phyloP scores from a whole-genome alignment of 2,888 invertebrate species.

The Xanthia togata region DNA sequence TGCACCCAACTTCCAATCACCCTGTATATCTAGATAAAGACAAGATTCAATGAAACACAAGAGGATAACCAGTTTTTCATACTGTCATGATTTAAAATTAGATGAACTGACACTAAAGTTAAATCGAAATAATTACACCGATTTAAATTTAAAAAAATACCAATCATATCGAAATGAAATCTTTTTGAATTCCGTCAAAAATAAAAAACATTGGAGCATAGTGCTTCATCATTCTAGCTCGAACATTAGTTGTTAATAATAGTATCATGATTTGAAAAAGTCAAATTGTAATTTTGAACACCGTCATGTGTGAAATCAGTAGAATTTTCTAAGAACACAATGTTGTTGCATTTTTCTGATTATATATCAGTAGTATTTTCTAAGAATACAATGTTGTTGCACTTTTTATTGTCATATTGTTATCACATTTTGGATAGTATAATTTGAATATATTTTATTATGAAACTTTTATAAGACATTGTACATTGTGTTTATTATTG shows the following conservation, averaged over 20 bases:
- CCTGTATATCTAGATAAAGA: no score
- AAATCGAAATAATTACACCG: neutral
- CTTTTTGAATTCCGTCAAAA: conserved; percentile 1
- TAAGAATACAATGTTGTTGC: neutral
- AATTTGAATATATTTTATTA: neutral
- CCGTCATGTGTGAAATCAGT: conserved; percentile 27
- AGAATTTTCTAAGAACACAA: neutral
- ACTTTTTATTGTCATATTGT: neutral
- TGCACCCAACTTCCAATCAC: no score
- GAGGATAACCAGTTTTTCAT: neutral
- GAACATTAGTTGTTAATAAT: no score
- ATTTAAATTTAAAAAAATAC: neutral
- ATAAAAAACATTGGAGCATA: conserved; percentile 24
- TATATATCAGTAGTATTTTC: conserved; percentile 16
- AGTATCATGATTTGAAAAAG: conserved; percentile 18
- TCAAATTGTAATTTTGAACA: conserved; percentile 14
- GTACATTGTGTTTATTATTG: neutral
- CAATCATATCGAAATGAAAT: conserved; percentile 17
- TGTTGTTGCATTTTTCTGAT: conserved; percentile 1
- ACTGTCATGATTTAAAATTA: neutral
- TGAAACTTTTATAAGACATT: neutral
- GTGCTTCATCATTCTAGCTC: conserved; percentile 36
- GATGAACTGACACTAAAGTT: neutral
- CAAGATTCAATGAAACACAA: no score
- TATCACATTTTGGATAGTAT: neutral